Evolutionary conservation across 2,797 vertebrate species (phyloP), one percentile per base, ranked within the genome.

Genomic region (Cyclopterus lumpus): DNA sequence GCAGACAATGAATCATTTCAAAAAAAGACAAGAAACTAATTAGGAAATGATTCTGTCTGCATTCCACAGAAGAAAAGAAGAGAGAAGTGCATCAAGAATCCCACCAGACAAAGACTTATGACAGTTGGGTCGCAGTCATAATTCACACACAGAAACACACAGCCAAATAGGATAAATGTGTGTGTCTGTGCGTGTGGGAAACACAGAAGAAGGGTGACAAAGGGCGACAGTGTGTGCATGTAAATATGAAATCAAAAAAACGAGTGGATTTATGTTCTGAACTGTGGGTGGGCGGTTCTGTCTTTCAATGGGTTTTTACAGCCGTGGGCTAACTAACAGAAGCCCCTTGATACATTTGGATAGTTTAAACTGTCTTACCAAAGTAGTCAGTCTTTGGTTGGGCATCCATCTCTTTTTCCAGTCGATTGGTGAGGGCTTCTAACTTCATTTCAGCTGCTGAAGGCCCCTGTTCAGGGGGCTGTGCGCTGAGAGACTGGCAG

Each of bases 391-490:
- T 95, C 90, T 96, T 97, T 0, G 96, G 96, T 81, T 96, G 96
- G 81, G 95, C 92, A 75, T 97, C 97, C 97, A 99, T 97, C 93
- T 99, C 97, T 81, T 96, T 97, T 88, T 98, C 97, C 93, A 99
- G 93, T 0, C 95, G 95, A 75, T 97, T 95, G 16, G 97, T 97
- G 79, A 99, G 94, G 4, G 96, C 97, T 94, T 99, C 97, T 91
- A 99, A 85, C 85, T 99, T 98, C 85, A 97, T 89, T 90, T 99
- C 97, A 0, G 96, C 97, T 0, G 90, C 88, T 0, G 96, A 96
- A 0, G 94, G 95, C 38, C 95, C 95, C 49, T 93, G 95, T 55
- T 97, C 96, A 0, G 89, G 76, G 2, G 70, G 30, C 64, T 93
- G 94, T 0, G 89, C 82, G 63, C 84, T 70, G 40, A 95, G 90